Percentiles rank a stretch among this genome's conserved stretches.
These are phyloP conservation scores for Phenacoccus solenopsis DNA, from an alignment of 1,140 invertebrate species.

Conservation along the genomic window DNA sequence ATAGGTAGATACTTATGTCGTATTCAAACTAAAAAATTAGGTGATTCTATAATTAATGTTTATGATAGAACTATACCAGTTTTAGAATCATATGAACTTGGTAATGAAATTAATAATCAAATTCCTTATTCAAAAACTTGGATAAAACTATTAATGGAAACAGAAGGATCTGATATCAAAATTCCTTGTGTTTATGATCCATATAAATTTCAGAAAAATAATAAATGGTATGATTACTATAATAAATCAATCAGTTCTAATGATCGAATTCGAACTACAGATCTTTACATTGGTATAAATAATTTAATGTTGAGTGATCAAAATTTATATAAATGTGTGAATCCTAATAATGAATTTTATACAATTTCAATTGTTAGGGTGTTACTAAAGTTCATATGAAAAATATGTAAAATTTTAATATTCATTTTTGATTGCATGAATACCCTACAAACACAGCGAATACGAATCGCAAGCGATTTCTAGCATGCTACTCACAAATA, in stretches of 20 bases:
- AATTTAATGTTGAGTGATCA: neutral
- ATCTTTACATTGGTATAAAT: neutral
- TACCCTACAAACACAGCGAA: no score
- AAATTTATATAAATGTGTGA: constrained; percentile 3
- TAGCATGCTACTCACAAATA: no score
- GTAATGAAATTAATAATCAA: constrained; percentile 10
- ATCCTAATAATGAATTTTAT: neutral
- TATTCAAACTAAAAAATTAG: neutral
- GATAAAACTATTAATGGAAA: constrained; percentile 4
- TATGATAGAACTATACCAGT: constrained; percentile 14
- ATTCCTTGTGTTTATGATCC: neutral
- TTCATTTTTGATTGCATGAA: neutral
- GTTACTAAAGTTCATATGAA: neutral
- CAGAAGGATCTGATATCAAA: constrained; percentile 4
- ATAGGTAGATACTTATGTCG: no score
- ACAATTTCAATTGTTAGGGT: neutral
- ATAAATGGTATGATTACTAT: neutral
- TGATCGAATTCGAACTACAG: neutral
- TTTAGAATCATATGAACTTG: constrained; percentile 8
- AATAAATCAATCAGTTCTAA: constrained; percentile 3
- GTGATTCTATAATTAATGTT: constrained; percentile 6
- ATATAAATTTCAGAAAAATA: constrained; percentile 11
- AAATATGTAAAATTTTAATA: neutral
- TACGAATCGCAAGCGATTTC: no score
- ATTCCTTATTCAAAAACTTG: constrained; percentile 15